Evolutionary conservation across 2,797 vertebrate genomes (phyloP).

Genomic region (Dallia pectoralis): DNA sequence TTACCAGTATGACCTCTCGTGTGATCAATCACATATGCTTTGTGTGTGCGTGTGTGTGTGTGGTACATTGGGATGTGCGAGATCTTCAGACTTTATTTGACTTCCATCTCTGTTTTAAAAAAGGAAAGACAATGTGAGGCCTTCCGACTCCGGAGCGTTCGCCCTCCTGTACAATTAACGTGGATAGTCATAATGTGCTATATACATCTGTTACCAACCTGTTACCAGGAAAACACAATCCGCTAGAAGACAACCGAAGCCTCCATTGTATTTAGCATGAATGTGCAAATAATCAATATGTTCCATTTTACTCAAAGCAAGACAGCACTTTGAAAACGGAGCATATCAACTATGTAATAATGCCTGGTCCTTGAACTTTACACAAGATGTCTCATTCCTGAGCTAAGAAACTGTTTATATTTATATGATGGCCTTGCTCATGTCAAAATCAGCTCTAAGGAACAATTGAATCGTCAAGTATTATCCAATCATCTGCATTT

Average conservation of each 20-base stretch:
- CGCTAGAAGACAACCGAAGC: background rate
- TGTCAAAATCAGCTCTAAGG: background rate
- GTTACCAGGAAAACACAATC: background rate
- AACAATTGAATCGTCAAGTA: background rate
- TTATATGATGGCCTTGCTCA: background rate
- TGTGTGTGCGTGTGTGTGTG: constrained; percentile 9
- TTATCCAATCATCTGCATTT: background rate
- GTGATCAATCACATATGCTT: constrained; percentile 16
- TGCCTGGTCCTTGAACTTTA: background rate
- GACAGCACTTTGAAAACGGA: background rate
- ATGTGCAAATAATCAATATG: background rate
- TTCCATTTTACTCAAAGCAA: background rate
- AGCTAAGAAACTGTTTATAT: background rate
- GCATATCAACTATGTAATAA: background rate
- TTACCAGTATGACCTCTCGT: constrained; percentile 41
- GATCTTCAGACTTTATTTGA: background rate
- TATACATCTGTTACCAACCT: background rate
- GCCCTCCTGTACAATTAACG: background rate
- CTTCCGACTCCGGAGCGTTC: background rate
- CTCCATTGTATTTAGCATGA: background rate
- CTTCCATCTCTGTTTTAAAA: background rate
- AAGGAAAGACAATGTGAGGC: background rate
- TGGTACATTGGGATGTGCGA: background rate
- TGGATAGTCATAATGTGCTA: background rate
- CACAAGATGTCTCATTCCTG: background rate